Base-by-base conservation (phyloP, 2,113 vertebrate species). In the Piprites chloris region DNA sequence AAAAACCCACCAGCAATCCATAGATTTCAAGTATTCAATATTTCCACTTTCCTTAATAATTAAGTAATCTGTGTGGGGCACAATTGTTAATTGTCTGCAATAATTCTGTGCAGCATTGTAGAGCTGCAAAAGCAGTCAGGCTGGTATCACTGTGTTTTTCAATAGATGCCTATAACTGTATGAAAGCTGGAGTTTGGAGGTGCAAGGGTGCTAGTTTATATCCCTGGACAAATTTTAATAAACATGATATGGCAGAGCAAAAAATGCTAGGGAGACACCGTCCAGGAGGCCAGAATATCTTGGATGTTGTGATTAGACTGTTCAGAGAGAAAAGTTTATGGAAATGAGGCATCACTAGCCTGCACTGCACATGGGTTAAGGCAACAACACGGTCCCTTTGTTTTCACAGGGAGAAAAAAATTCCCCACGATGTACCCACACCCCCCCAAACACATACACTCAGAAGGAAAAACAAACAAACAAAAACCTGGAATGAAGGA, bases 361-460 rank as follows among this genome's bases (percentile, higher is more conserved):
- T 66, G 30, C 4, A 6, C 10, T 23, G 15, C 22, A 9, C 4
- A 3, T 11, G 14, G 11, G 12, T 58, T 42, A 66, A 61, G 50
- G 50, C 9, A 74, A 17, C 2, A 46, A 2, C 1, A 1, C 8
- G 17, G 4, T 6, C 7, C 3, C 24, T 76, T 37, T 41, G 5
- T 53, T 85, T 69, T 56, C 39, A 21, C 3, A 14, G 9, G 10
- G 7, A 6, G 4, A 21, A 6, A 28, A 30, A 65, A 2, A 5
- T 27, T 37, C 14, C 6, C 24, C 5, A 33, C 49, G 8, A 22
- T 14, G 32, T 16, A 35, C 21, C 2, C 11, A 33, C 8, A 9
- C 28, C 9, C 49, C 5, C 14, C 26, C 26, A 26, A 27, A 50
- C 24, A 50, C 24, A 50, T 27, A 50, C 26, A 33, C 35, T 20